Percentiles rank a stretch among this genome's conserved stretches.
Evolutionary conservation across 1,140 invertebrate species (phyloP).

Genomic region (Bombyx mandarina): DNA sequence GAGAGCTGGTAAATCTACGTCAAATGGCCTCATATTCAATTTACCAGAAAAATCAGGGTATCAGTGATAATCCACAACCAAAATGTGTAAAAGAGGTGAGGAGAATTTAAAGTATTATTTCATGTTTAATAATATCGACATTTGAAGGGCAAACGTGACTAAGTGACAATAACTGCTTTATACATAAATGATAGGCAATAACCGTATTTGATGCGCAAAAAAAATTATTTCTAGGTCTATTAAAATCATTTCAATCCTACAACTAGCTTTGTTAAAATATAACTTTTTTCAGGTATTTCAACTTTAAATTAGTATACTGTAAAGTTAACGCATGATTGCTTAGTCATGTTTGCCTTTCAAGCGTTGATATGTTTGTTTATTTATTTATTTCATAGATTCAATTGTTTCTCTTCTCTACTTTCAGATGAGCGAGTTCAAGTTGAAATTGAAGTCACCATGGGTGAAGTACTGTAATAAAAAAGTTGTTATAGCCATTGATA

Average conservation of each 20-base stretch:
- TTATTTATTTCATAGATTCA: background rate
- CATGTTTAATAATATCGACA: background rate
- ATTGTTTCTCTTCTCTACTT: too few species aligned
- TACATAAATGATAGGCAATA: too few species aligned
- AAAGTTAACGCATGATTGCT: too few species aligned
- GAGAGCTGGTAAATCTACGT: conserved; percentile 33
- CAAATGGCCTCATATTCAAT: conserved; percentile 31
- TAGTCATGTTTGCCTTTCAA: too few species aligned
- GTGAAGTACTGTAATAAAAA: conserved; percentile 45
- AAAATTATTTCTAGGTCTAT: too few species aligned
- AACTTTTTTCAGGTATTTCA: too few species aligned
- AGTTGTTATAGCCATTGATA: conserved; percentile 29
- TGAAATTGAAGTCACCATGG: conserved; percentile 21
- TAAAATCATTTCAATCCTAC: too few species aligned
- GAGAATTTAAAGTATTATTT: background rate
- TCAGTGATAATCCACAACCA: conserved; percentile 23
- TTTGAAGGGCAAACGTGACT: too few species aligned
- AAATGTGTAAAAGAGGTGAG: conserved; percentile 25
- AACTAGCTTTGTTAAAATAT: too few species aligned
- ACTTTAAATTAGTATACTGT: too few species aligned
- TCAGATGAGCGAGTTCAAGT: conserved; percentile 7
- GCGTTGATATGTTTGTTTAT: conserved; percentile 5
- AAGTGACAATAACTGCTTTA: too few species aligned
- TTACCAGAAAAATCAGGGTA: conserved; percentile 28
- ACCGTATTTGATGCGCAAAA: too few species aligned